Evolutionary conservation across 2,113 vertebrate genomes (phyloP).

Genomic region (Hassar affinis): DNA sequence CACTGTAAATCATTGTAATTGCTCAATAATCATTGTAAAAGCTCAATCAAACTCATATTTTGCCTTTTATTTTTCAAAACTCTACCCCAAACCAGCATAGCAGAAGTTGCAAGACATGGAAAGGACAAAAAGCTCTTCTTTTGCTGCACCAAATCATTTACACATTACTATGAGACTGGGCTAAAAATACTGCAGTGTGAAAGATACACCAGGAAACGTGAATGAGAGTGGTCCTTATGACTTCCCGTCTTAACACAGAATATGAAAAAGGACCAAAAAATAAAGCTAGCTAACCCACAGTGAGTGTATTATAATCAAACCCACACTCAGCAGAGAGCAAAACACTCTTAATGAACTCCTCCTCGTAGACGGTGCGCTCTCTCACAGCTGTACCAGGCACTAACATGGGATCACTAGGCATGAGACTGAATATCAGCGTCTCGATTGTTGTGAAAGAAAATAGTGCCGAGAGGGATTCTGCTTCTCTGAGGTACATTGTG

Average conservation of each 20-base stretch:
- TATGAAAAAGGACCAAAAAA: not conserved
- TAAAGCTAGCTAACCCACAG: not conserved
- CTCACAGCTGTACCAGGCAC: not conserved
- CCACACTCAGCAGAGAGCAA: not conserved
- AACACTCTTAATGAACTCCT: not conserved
- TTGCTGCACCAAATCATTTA: not conserved
- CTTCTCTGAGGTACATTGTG: not conserved
- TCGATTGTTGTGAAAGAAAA: not conserved
- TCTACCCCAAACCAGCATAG: not conserved
- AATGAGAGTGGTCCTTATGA: not conserved
- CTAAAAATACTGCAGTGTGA: not conserved
- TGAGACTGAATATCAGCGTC: not conserved
- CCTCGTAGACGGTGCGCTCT: not conserved
- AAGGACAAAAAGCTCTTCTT: not conserved
- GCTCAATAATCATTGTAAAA: too few species aligned
- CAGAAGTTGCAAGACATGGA: not conserved
- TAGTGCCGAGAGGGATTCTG: not conserved
- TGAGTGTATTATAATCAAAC: not conserved
- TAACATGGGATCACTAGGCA: not conserved
- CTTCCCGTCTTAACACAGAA: not conserved
- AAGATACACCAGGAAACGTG: not conserved
- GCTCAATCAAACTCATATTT: too few species aligned
- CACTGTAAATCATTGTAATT: not conserved
- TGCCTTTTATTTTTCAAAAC: not conserved
- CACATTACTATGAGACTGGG: not conserved